Base-by-base conservation (phyloP, 53 echinoderm and acorn worm genomes). In the Stichopus horrens region DNA sequence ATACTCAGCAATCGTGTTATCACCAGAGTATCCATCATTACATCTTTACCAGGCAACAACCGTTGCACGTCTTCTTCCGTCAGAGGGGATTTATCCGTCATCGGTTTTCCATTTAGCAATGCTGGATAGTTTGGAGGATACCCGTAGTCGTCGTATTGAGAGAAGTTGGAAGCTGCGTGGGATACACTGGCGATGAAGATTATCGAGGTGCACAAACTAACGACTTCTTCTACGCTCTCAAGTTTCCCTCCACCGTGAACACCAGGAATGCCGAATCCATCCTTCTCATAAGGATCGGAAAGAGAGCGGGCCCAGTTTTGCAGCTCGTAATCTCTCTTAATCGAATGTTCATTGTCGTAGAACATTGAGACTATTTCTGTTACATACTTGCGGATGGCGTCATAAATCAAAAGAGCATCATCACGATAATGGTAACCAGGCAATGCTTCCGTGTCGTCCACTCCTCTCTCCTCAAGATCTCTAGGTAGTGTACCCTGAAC, bases 371-470 rank as follows among this genome's bases (percentile, higher is more conserved):
- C 84, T 73, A 91, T 81, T 52, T 52, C 87, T 6, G 16, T 54
- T 13, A 88, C 91, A 59, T 91, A 91, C 5, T 85, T 85, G 13
- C 57, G 58, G 77, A 96, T 94, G 14, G 94, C 93, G 8, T 93
- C 87, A 67, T 92, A 88, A 8, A 94, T 52, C 67, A 94, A 74
- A 55, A 94, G 51, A 10, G 94, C 96, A 68, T 96, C 96, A 76
- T 96, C 96, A 5, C 96, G 93, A 60, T 96, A 96, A 79, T 92
- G 92, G 88, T 96, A 96, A 60, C 93, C 88, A 0, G 96, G 96
- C 8, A 96, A 91, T 55, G 89, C 91, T 55, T 91, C 88, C 58
- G 83, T 58, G 83, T 94, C 94, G 53, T 79, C 86, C 23, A 96
- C 96, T 9, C 93, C 96, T 37, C 96, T 89, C 21, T 91, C 88